phyloP scores from a whole-genome alignment of 2,888 invertebrate species.

The Scotopteryx bipunctaria region DNA sequence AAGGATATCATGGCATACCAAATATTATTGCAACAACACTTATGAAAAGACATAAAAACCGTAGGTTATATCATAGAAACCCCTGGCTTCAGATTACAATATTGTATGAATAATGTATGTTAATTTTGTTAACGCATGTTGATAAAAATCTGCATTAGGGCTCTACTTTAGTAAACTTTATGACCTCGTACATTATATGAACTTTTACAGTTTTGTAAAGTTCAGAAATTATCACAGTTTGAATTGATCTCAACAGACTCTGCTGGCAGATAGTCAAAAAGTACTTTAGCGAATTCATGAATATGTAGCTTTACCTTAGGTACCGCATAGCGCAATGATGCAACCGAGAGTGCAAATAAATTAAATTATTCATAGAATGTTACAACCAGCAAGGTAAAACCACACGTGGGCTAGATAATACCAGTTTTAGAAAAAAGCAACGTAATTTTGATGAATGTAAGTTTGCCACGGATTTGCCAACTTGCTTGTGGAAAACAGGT shows the following conservation, averaged over 20 bases:
- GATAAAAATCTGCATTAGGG: too few relatives aligned
- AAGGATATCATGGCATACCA: slow-evolving; percentile 4
- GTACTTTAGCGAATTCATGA: slow-evolving; percentile 12
- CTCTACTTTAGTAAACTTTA: too few relatives aligned
- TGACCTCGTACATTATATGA: background rate
- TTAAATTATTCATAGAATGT: slow-evolving; percentile 11
- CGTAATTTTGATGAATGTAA: slow-evolving; percentile 24
- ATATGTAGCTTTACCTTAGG: slow-evolving; percentile 22
- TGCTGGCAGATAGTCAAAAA: slow-evolving; percentile 23
- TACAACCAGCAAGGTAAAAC: slow-evolving; percentile 4
- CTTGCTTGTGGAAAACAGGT: slow-evolving; percentile 17
- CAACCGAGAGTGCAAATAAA: slow-evolving; percentile 11
- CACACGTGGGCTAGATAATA: slow-evolving; percentile 23
- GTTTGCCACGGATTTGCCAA: slow-evolving; percentile 24
- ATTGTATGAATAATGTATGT: too few relatives aligned
- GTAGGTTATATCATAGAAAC: too few relatives aligned
- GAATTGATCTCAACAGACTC: slow-evolving; percentile 8
- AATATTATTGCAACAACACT: slow-evolving; percentile 2
- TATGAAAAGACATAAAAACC: too few relatives aligned
- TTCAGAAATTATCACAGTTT: slow-evolving; percentile 12
- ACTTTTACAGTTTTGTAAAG: background rate
- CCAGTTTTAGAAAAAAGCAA: slow-evolving; percentile 25
- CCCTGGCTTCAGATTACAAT: too few relatives aligned
- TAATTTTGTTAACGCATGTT: too few relatives aligned
- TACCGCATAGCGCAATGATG: slow-evolving; percentile 25